Percentiles rank a stretch among this genome's conserved stretches.
Evolutionary conservation across 2,113 vertebrate species (phyloP).

Genomic region (Corvus hawaiiensis): DNA sequence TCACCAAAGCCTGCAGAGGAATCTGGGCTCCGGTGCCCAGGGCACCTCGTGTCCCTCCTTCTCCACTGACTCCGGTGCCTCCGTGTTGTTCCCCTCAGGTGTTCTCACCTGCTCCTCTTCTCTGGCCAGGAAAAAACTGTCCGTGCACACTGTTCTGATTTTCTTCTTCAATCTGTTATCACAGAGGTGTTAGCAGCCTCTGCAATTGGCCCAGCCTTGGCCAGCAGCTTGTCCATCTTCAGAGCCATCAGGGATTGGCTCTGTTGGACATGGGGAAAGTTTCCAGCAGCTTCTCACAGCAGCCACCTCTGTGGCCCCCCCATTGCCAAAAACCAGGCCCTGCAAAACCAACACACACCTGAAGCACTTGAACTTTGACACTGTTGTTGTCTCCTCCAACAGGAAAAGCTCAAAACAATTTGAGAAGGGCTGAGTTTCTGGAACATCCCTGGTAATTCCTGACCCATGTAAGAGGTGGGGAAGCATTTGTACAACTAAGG

Average conservation of each 20-base stretch:
- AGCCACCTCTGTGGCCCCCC: not conserved
- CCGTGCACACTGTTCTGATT: not conserved
- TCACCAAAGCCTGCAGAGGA: not conserved
- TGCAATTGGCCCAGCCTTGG: not conserved
- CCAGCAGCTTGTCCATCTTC: not conserved
- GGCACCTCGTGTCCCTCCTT: not conserved
- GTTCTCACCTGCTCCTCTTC: not conserved
- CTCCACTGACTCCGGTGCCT: not conserved
- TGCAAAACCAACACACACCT: not conserved
- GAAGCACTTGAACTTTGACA: not conserved
- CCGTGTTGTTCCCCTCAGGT: not conserved
- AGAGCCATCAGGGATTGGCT: not conserved
- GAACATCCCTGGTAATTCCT: not conserved
- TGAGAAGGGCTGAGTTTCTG: not conserved
- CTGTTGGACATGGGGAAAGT: rapidly evolving
- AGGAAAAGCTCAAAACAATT: not conserved
- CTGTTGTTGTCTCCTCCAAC: not conserved
- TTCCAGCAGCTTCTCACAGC: not conserved
- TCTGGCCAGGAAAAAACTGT: not conserved
- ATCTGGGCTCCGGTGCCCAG: not conserved
- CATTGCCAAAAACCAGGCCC: not conserved
- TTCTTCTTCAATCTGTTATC: not conserved
- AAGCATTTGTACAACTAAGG: not conserved
- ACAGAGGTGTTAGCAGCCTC: not conserved
- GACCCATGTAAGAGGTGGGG: not conserved